A percentile compares a stretch with the other conserved stretches of the same genome.
These are phyloP conservation scores for Myopa testacea DNA, from an alignment of 2,888 invertebrate species.

Conservation along the genomic window DNA sequence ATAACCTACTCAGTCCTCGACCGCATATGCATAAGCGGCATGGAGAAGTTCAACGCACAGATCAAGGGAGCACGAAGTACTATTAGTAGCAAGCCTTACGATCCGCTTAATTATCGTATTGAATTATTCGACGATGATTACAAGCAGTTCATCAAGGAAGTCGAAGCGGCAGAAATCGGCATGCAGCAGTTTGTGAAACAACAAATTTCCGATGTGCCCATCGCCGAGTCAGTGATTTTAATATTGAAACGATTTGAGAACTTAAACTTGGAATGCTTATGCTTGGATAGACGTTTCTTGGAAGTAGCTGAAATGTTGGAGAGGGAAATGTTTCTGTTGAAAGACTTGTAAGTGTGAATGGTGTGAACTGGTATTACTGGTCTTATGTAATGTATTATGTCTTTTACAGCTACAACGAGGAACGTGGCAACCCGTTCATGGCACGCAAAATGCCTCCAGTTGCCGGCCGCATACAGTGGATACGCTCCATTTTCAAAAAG, in stretches of 20 bases:
- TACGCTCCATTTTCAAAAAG: constrained; percentile 79
- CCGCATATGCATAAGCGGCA: constrained; percentile 82
- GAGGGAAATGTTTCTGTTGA: constrained; percentile 76
- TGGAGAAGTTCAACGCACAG: constrained; percentile 77
- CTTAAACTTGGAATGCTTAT: constrained; percentile 77
- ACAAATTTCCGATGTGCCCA: constrained; percentile 67
- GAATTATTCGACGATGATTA: constrained; percentile 83
- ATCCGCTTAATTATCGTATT: constrained; percentile 83
- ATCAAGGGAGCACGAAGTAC: constrained; percentile 76
- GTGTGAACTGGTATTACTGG: not conserved
- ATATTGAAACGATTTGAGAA: constrained; percentile 76
- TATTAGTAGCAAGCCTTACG: constrained; percentile 80
- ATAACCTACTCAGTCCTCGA: constrained; percentile 80
- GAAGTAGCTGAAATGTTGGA: constrained; percentile 77
- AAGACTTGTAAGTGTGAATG: constrained; percentile 72
- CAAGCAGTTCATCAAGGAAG: constrained; percentile 76
- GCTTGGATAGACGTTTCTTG: constrained; percentile 80
- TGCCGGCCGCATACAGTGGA: constrained; percentile 85
- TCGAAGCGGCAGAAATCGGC: constrained; percentile 78
- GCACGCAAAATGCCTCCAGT: constrained; percentile 84
- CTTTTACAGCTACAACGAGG: constrained; percentile 76
- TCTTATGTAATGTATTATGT: not conserved
- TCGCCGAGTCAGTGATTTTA: constrained; percentile 70
- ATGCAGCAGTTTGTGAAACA: constrained; percentile 79
- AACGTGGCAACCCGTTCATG: constrained; percentile 79